Base-by-base conservation (phyloP, 2,113 vertebrate genomes). In the Alces alces region DNA sequence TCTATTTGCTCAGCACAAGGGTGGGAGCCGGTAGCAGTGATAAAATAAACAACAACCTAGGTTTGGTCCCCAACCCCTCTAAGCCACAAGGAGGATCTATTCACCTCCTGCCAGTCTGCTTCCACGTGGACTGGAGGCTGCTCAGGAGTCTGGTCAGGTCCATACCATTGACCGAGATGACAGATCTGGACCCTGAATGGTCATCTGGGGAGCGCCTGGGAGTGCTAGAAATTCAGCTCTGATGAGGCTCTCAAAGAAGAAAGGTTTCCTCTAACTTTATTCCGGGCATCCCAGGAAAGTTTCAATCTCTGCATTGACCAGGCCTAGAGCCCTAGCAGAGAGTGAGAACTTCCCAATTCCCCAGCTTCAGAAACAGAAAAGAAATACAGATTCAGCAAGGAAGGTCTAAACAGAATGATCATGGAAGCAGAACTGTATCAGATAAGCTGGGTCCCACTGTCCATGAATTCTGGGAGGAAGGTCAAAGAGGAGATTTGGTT, bases 281-380 rank as follows among this genome's bases (percentile, higher is more conserved):
- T 2, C 30, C 0, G 5, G 30, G 15, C 7, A 30, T 33, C 27
- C 3, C 2, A 6, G 36, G 28, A 91, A 54, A 50, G 60, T 7
- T 54, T 73, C 5, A 0, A 2, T 8, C 4, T 57, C 28, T 21
- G 12, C 21, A 3, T 17, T 21, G 10, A 23, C 57, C 10, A 15
- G 45, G 58, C 23, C 17, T 33, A 21, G 1, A 19, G 36, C 30
- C 58, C 9, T 23, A 28, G 58, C 23, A 21, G 6, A n/a, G 7
- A 2, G 6, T 4, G 3, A 30, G 45, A 21, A 57, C 27, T 19
- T 15, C 61, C 52, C 1, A 4, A 11, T 5, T 4, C 0, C 78
- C 54, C 43, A 15, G 54, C 91, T 47, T 64, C 28, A 50, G 88
- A 52, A 10, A 66, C 7, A 52, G 2, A n/a, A 61, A 33, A n/a